phyloP scores from a whole-genome alignment of 2,797 vertebrate genomes.

The Bucorvus abyssinicus region DNA sequence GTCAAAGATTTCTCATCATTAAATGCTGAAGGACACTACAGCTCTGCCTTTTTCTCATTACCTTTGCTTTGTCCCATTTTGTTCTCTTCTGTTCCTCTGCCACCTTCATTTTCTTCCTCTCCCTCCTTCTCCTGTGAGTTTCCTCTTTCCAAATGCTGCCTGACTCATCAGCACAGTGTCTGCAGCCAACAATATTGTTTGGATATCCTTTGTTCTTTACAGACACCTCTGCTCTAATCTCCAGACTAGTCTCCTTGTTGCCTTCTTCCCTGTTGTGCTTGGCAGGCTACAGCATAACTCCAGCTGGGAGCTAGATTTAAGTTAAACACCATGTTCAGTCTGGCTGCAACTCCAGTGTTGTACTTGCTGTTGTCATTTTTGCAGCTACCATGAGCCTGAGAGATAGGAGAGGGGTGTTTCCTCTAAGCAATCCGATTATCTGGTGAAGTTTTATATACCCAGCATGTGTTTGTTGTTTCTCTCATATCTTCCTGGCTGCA shows the following conservation, averaged over 20 bases:
- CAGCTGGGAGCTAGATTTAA: slow-evolving; percentile 21
- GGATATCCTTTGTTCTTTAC: slow-evolving; percentile 44
- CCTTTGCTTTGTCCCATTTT: not conserved
- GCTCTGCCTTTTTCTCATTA: slow-evolving; percentile 4
- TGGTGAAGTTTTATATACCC: not conserved
- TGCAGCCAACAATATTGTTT: slow-evolving; percentile 6
- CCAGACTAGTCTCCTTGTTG: slow-evolving; percentile 20
- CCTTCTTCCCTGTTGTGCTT: not conserved
- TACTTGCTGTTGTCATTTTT: not conserved
- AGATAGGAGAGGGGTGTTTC: not conserved
- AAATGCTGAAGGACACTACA: not conserved
- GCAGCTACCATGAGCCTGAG: not conserved
- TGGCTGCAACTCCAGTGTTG: not conserved
- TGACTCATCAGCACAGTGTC: slow-evolving; percentile 2
- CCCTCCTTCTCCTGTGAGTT: not conserved
- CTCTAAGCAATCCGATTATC: not conserved
- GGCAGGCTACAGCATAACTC: not conserved
- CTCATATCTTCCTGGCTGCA: not conserved
- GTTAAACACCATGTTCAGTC: not conserved
- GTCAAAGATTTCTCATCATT: not conserved
- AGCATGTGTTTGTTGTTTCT: not conserved
- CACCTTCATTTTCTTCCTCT: slow-evolving; percentile 5
- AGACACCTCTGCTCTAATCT: slow-evolving; percentile 28
- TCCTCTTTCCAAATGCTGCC: not conserved
- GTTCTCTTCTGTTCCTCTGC: not conserved